These are phyloP conservation scores for Dermolepida albohirtum DNA, from an alignment of 2,888 invertebrate species.

Conservation along the genomic window DNA sequence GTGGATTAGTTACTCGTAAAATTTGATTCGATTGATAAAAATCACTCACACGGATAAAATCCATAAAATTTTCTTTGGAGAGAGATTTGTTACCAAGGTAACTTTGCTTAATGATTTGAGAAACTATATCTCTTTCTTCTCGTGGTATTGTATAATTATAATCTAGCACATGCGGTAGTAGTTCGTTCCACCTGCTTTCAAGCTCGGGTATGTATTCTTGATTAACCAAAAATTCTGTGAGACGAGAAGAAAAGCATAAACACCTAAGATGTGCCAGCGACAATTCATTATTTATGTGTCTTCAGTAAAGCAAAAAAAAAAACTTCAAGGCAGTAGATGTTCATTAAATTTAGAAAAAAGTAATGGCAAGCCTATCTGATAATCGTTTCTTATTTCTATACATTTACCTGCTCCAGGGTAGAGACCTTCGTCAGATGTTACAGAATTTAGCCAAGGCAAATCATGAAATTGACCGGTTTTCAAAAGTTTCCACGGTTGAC, in stretches of 20 bases:
- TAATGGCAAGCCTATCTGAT: too few species aligned
- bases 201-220: slow-evolving; percentile 59
- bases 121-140: slow-evolving; percentile 64
- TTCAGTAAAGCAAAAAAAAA: too few species aligned
- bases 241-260: too few species aligned
- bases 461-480: slow-evolving; percentile 70
- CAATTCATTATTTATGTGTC: too few species aligned
- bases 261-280: too few species aligned
- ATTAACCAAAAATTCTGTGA: slow-evolving; percentile 57
- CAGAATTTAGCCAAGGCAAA: slow-evolving; percentile 74
- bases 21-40: neutral
- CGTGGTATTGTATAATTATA: slow-evolving; percentile 71
- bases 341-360: too few species aligned
- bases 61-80: slow-evolving; percentile 42
- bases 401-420: slow-evolving; percentile 73
- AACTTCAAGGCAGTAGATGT: too few species aligned
- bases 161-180: slow-evolving; percentile 74
- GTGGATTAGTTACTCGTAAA: neutral
- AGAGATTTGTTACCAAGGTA: slow-evolving; percentile 70
- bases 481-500: slow-evolving; percentile 72
- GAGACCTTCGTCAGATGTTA: slow-evolving; percentile 76
- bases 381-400: too few species aligned
- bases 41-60: slow-evolving; percentile 46
- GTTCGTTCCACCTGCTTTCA: slow-evolving; percentile 70
- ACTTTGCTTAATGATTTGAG: slow-evolving; percentile 68